A percentile compares a stretch with the other conserved stretches of the same genome.
These are phyloP conservation scores for Dendrolimus kikuchii DNA, from an alignment of 1,140 invertebrate genomes.

Conservation along the genomic window DNA sequence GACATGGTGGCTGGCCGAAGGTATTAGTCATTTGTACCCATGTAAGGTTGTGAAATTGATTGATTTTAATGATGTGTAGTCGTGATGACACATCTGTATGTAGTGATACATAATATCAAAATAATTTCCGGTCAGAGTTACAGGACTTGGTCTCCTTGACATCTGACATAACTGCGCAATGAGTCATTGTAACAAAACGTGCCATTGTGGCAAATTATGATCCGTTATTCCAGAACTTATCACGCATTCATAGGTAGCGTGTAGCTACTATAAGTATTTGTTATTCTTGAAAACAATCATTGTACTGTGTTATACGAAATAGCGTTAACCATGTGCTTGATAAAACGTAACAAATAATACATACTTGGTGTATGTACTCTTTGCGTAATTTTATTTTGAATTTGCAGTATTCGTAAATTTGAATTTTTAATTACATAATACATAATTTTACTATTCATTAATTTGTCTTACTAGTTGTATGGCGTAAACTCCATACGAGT, in stretches of 20 bases:
- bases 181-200: constrained; percentile 20
- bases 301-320: constrained; percentile 18
- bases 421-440: too few relatives aligned
- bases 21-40: constrained; percentile 16
- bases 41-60: constrained; percentile 27
- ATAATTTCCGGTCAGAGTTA: constrained; percentile 36
- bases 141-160: constrained; percentile 13
- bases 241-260: too few relatives aligned
- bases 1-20: too few relatives aligned
- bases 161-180: constrained; percentile 18
- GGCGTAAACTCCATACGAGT: too few relatives aligned
- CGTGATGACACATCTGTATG: constrained; percentile 30
- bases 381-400: too few relatives aligned
- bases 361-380: too few relatives aligned
- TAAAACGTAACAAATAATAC: constrained; percentile 12
- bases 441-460: too few relatives aligned
- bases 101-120: constrained; percentile 11
- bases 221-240: too few relatives aligned
- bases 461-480: too few relatives aligned
- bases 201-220: constrained; percentile 3
- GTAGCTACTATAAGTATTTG: constrained; percentile 9
- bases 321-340: constrained; percentile 13
- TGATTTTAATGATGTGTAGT: constrained; percentile 39
- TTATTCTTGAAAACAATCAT: constrained; percentile 19
- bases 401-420: too few relatives aligned